These are phyloP conservation scores for Vanessa cardui DNA, from an alignment of 2,888 invertebrate species.

Conservation along the genomic window DNA sequence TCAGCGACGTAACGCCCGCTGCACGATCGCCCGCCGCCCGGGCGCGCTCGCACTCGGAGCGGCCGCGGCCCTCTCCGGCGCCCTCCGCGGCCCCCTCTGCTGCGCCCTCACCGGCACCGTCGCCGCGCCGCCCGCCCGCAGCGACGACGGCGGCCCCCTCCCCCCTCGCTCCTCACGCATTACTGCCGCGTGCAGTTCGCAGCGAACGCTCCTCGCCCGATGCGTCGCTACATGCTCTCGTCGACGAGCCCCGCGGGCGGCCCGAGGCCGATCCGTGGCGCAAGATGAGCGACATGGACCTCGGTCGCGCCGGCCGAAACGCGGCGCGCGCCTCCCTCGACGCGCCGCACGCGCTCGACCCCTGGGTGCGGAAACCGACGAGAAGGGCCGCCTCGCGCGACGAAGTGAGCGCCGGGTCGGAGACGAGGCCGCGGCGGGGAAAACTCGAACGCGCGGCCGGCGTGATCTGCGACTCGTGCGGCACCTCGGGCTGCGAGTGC, in stretches of 20 bases:
- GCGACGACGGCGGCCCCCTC: constrained; percentile 49
- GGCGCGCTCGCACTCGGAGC: constrained; percentile 71
- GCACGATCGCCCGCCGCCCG: constrained; percentile 64
- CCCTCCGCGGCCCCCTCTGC: constrained; percentile 51
- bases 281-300: constrained; percentile 64
- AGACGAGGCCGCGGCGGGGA: constrained; percentile 36
- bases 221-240: constrained; percentile 42
- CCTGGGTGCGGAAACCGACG: constrained; percentile 42
- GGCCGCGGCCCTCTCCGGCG: constrained; percentile 60
- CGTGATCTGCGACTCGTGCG: constrained; percentile 55
- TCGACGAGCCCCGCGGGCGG: constrained; percentile 47
- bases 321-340: constrained; percentile 27
- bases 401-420: constrained; percentile 40
- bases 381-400: constrained; percentile 44
- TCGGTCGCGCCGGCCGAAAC: constrained; percentile 44
- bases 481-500: constrained; percentile 62
- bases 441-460: constrained; percentile 40
- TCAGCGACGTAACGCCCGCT: constrained; percentile 75
- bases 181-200: constrained; percentile 40
- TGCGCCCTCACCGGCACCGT: constrained; percentile 49
- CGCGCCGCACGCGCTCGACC: constrained; percentile 46
- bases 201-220: constrained; percentile 43
- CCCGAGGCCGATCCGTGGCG: constrained; percentile 62
- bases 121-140: constrained; percentile 44
- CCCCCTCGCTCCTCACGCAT: constrained; percentile 42